Conservation (phyloP, 2,888 invertebrate genomes). For the Zaprionus bogoriensis region DNA sequence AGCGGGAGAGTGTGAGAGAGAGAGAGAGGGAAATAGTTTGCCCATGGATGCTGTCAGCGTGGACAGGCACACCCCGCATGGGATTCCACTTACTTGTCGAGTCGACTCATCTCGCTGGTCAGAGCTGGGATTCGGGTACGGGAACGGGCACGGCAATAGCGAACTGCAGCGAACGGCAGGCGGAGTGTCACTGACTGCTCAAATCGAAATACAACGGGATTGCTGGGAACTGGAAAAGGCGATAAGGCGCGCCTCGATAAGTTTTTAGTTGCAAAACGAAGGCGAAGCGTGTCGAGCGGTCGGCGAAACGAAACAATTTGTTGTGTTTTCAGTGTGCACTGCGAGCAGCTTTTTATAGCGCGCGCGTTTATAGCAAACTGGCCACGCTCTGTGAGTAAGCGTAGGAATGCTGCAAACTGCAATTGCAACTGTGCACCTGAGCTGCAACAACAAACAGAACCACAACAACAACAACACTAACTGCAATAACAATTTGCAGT, state of each 20-base stretch:
- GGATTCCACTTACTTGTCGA: conserved; percentile 62
- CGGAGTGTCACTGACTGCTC: conserved; percentile 54
- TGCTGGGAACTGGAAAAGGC: conserved; percentile 43
- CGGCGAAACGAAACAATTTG: conserved; percentile 14
- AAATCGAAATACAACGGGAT: conserved; percentile 33
- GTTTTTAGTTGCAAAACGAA: background rate
- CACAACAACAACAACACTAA: conserved; percentile 40
- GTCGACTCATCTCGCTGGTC: conserved; percentile 55
- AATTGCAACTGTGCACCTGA: conserved; percentile 34
- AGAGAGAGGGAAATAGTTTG: background rate
- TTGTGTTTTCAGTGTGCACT: conserved; percentile 25
- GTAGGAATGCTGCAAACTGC: conserved; percentile 46
- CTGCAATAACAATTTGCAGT: too few species aligned
- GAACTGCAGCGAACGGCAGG: conserved; percentile 53
- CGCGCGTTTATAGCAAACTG: conserved; percentile 28
- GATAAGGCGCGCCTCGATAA: conserved; percentile 36
- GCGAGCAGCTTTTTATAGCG: conserved; percentile 34
- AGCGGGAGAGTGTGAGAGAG: background rate
- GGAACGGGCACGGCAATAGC: conserved; percentile 5
- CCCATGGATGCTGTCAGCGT: background rate
- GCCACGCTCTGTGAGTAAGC: conserved; percentile 57
- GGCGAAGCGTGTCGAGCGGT: background rate
- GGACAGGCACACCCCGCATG: too few species aligned
- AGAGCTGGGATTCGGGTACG: background rate
- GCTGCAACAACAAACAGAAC: too few species aligned